phyloP scores from a whole-genome alignment of 1,140 invertebrate species.

The Teleopsis dalmanni region DNA sequence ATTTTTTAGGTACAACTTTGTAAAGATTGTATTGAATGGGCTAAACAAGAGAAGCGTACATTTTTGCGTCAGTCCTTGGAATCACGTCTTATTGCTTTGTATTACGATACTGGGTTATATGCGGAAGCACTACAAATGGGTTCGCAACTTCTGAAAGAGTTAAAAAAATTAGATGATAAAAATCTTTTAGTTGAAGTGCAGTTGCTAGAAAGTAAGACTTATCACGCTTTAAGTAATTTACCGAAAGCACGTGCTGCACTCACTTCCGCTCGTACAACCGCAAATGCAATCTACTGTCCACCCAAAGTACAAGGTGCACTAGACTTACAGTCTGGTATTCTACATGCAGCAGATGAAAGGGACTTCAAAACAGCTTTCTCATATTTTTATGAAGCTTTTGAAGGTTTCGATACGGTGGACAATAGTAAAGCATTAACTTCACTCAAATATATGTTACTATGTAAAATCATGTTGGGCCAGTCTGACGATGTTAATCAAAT shows the following conservation, averaged over 20 bases:
- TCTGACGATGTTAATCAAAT: conserved; percentile 96
- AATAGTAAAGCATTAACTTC: conserved; percentile 84
- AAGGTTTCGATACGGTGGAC: conserved; percentile 96
- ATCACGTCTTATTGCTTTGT: conserved; percentile 84
- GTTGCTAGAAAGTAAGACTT: conserved; percentile 96
- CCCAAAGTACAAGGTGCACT: conserved; percentile 95
- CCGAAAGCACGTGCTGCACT: conserved; percentile 94
- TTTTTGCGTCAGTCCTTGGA: conserved; percentile 95
- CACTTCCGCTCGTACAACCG: conserved; percentile 96
- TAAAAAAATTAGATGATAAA: conserved; percentile 99
- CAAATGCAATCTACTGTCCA: conserved; percentile 98
- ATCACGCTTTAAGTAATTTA: conserved; percentile 93
- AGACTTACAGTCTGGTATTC: conserved; percentile 95
- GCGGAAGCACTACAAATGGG: conserved; percentile 77
- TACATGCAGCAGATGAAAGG: conserved; percentile 97
- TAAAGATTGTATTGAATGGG: conserved; percentile 99
- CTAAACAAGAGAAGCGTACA: conserved; percentile 92
- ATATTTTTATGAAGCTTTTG: conserved; percentile 99
- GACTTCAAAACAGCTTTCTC: conserved; percentile 99
- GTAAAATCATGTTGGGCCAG: conserved; percentile 94
- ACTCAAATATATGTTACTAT: conserved; percentile 97
- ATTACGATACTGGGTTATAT: conserved; percentile 89
- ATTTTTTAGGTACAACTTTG: conserved; percentile 61
- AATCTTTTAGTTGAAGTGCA: conserved; percentile 95
- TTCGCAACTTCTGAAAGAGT: conserved; percentile 79